phyloP scores from a whole-genome alignment of 2,797 vertebrate genomes.

The Pagetopsis macropterus region DNA sequence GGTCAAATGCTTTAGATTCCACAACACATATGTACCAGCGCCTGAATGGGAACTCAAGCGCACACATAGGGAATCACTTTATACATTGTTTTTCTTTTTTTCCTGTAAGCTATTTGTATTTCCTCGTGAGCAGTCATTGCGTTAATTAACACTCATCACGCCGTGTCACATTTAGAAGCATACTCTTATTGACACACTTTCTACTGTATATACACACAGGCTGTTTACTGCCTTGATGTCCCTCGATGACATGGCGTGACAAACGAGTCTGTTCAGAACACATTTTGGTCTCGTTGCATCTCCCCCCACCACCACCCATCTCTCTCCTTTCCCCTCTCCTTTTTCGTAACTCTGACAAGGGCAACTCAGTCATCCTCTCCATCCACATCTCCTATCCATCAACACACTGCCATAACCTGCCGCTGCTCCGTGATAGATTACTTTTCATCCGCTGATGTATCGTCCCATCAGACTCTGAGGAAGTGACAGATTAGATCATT shows the following conservation, averaged over 20 bases:
- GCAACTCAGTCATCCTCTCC: conserved; percentile 74
- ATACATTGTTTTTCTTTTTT: conserved; percentile 8
- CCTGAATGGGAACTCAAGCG: conserved; percentile 24
- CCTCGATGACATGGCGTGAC: conserved; percentile 69
- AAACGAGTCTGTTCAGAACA: conserved; percentile 72
- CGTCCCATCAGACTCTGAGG: conserved; percentile 68
- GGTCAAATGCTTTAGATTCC: conserved; percentile 76
- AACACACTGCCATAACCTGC: conserved; percentile 72
- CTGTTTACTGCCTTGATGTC: conserved; percentile 61
- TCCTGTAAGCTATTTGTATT: conserved; percentile 35
- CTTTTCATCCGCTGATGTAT: conserved; percentile 68
- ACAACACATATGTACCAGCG: conserved; percentile 37
- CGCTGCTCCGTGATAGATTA: conserved; percentile 67
- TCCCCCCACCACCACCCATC: conserved; percentile 1
- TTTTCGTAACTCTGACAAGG: conserved; percentile 76
- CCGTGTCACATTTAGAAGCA: conserved; percentile 22
- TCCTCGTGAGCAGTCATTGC: conserved; percentile 27
- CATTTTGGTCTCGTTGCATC: conserved; percentile 61
- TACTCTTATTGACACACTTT: conserved; percentile 3
- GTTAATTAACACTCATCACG: conserved; percentile 53
- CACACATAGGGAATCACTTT: conserved; percentile 15
- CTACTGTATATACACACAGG: conserved; percentile 19
- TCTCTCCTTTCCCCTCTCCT: conserved; percentile 36
- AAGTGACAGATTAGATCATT: conserved; percentile 79
- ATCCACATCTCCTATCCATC: conserved; percentile 72